Conservation (phyloP, 2,888 invertebrate species). For the Lamellibrachia columna region DNA sequence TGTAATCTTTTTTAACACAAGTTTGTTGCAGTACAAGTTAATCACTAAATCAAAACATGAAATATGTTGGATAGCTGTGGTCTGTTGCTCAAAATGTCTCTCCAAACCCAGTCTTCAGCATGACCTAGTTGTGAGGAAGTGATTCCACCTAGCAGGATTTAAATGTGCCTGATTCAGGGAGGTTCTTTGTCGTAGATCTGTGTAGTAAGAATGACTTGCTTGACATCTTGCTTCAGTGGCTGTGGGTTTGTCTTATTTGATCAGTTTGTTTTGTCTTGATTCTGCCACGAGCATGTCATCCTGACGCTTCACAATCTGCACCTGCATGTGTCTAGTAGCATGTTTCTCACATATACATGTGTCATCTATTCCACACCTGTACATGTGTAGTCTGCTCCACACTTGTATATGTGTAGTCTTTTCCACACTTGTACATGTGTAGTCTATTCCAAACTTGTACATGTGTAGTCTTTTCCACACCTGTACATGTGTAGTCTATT, state of each 20-base stretch:
- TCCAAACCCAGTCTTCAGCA: not conserved
- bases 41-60: not conserved
- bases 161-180: not conserved
- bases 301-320: not conserved
- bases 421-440: not conserved
- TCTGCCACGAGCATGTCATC: not conserved
- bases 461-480: not conserved
- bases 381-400: no score
- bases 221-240: not conserved
- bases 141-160: not conserved
- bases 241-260: not conserved
- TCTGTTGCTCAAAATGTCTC: no score
- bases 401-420: no score
- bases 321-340: constrained; percentile 11
- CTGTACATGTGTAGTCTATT: not conserved
- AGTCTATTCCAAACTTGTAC: not conserved
- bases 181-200: not conserved
- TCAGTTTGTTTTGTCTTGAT: not conserved
- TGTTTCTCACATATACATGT: not conserved
- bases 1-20: no score
- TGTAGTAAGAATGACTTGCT: not conserved
- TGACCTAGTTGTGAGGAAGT: not conserved
- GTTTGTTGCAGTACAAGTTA: no score
- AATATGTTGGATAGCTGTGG: no score
- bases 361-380: no score